Percentiles rank a stretch among this genome's conserved stretches.
phyloP scores from a whole-genome alignment of 2,797 vertebrate species.

The Sebastes matsubarae region DNA sequence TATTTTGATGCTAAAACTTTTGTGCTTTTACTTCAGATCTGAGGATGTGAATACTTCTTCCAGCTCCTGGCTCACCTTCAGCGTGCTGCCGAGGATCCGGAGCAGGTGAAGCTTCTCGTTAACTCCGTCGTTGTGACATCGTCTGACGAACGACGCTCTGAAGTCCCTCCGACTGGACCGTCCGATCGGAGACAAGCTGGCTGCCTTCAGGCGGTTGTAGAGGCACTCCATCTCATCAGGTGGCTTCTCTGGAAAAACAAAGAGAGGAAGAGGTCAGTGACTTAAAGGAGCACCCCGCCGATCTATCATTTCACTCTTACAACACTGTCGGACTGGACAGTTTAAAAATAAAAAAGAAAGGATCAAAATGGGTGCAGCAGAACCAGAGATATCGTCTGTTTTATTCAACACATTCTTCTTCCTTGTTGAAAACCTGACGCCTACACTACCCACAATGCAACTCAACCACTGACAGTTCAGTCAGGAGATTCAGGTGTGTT shows the following conservation, averaged over 20 bases:
- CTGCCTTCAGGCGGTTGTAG: constrained; percentile 29
- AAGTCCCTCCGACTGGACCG: constrained; percentile 27
- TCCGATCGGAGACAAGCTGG: constrained; percentile 21
- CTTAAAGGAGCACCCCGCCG: too few species aligned
- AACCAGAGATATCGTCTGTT: too few species aligned
- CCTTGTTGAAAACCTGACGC: too few species aligned
- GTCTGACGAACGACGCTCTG: constrained; percentile 78
- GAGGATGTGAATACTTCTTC: too few species aligned
- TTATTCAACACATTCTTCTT: too few species aligned
- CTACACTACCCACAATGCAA: not conserved
- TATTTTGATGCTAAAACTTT: too few species aligned
- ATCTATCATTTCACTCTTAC: too few species aligned
- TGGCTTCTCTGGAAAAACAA: not conserved
- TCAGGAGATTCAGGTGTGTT: not conserved
- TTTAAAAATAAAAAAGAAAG: too few species aligned
- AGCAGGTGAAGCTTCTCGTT: constrained; percentile 91
- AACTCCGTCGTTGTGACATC: constrained; percentile 86
- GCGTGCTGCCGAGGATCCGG: constrained; percentile 87
- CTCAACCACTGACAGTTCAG: not conserved
- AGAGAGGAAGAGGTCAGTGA: too few species aligned
- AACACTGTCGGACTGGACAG: too few species aligned
- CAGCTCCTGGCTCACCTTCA: constrained; percentile 83
- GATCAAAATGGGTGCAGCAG: too few species aligned
- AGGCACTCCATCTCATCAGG: constrained; percentile 41
- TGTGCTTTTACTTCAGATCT: too few species aligned